Evolutionary conservation across 2,113 vertebrate genomes (phyloP).

Genomic region (Tyto alba): DNA sequence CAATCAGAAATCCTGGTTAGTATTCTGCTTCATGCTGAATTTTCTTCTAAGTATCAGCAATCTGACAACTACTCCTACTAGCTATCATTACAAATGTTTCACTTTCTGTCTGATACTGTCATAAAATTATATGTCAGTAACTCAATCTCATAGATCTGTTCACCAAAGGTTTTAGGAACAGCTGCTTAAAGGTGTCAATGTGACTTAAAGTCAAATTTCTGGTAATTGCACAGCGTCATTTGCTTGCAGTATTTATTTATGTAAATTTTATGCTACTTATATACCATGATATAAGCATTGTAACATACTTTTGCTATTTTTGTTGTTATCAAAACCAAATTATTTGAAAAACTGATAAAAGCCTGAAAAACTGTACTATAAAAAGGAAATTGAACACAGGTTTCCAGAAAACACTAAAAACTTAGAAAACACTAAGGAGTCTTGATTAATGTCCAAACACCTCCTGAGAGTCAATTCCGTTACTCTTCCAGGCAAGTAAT

Average conservation of each 20-base stretch:
- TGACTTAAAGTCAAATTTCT: not conserved
- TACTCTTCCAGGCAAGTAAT: not conserved
- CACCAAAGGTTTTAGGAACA: not conserved
- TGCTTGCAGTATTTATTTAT: not conserved
- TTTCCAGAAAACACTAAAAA: not conserved
- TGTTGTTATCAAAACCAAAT: not conserved
- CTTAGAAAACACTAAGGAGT: not conserved
- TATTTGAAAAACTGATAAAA: not conserved
- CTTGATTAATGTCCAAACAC: not conserved
- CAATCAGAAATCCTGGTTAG: not conserved
- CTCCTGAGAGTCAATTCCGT: not conserved
- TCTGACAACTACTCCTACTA: not conserved
- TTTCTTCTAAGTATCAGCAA: not conserved
- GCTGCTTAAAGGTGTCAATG: not conserved
- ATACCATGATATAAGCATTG: not conserved
- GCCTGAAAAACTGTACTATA: not conserved
- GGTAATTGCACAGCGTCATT: not conserved
- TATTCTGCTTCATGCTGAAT: not conserved
- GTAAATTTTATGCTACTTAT: fast-evolving
- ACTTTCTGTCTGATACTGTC: not conserved
- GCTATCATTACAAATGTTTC: not conserved
- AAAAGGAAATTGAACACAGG: not conserved
- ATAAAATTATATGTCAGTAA: not conserved
- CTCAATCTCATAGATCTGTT: not conserved
- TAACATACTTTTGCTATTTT: not conserved